Evolutionary conservation across 2,113 vertebrate genomes (phyloP).

Genomic region (Gobio gobio): DNA sequence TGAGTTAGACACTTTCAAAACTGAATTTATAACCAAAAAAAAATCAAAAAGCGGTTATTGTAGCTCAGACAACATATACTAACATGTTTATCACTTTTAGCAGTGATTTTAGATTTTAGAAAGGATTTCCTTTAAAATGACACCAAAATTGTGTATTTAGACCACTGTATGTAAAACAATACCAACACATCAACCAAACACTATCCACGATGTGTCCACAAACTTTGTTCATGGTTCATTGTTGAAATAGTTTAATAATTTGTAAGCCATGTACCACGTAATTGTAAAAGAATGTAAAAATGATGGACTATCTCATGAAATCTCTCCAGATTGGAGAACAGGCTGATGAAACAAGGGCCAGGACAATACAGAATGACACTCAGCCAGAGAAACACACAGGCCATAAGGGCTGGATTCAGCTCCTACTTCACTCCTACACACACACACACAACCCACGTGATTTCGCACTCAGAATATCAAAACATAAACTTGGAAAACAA

Average conservation of each 20-base stretch:
- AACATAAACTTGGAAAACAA: conserved; percentile 2
- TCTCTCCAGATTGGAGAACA: conserved; percentile 37
- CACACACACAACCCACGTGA: neutral
- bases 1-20: too few species aligned
- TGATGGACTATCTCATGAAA: neutral
- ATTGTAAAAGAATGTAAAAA: neutral
- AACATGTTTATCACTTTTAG: too few species aligned
- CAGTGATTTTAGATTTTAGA: too few species aligned
- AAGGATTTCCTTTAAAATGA: too few species aligned
- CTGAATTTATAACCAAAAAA: too few species aligned
- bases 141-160: too few species aligned
- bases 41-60: too few species aligned
- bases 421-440: conserved; percentile 30
- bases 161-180: neutral
- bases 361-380: conserved; percentile 18
- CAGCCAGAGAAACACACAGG: conserved; percentile 27
- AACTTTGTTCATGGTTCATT: neutral
- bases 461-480: neutral
- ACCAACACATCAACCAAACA: neutral
- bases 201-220: neutral
- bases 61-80: too few species aligned
- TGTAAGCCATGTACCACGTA: neutral
- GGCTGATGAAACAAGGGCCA: conserved; percentile 21
- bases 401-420: conserved; percentile 30
- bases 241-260: neutral